Evolutionary conservation across 37 sponge, comb jelly and placozoan genomes (phyloP).

Genomic region (Oopsacas minuta): DNA sequence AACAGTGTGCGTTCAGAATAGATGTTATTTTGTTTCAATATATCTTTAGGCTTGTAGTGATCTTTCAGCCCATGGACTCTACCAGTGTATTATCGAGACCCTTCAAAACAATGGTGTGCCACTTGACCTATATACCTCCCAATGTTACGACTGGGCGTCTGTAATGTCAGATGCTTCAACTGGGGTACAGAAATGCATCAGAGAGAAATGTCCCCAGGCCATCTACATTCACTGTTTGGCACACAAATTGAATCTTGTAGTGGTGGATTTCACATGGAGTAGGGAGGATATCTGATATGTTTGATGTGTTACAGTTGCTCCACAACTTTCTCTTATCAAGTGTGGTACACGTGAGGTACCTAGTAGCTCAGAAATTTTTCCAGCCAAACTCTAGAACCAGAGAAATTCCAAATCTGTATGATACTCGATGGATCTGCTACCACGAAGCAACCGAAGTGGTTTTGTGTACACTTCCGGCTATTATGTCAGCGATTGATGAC

Average conservation of each 20-base stretch:
- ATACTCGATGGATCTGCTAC: conserved; percentile 25
- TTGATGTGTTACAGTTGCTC: neutral
- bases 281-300: neutral
- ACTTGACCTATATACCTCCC: neutral
- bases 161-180: neutral
- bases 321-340: neutral
- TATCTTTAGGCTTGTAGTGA: conserved; percentile 14
- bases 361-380: neutral
- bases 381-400: neutral
- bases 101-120: neutral
- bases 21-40: no score
- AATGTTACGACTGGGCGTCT: conserved; percentile 12
- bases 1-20: no score
- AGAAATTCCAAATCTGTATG: conserved; percentile 26
- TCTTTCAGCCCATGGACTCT: neutral
- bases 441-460: neutral
- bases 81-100: neutral
- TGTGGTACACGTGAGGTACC: neutral
- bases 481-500: neutral
- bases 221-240: neutral
- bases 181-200: neutral
- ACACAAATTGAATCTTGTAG: neutral
- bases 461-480: neutral
- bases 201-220: neutral
- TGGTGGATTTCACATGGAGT: neutral